phyloP scores from a whole-genome alignment of 1,140 invertebrate genomes.

The Drosophila dunni region DNA sequence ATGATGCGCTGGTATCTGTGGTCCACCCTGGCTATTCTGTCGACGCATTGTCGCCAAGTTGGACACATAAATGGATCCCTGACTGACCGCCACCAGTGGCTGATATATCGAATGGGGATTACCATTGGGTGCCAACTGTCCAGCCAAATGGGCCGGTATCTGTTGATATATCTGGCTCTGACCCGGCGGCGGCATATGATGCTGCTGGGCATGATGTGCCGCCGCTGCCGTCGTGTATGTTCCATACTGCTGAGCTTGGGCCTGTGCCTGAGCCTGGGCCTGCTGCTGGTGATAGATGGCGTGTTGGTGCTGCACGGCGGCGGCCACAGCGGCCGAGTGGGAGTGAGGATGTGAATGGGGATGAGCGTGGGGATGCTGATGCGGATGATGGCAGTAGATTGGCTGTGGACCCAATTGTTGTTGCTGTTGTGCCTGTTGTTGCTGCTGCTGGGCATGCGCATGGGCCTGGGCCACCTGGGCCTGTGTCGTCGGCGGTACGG shows the following conservation, averaged over 20 bases:
- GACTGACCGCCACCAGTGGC: conserved; percentile 78
- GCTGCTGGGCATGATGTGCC: conserved; percentile 74
- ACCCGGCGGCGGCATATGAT: conserved; percentile 69
- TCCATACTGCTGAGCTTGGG: conserved; percentile 70
- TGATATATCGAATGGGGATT: conserved; percentile 84
- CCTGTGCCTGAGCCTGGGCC: conserved; percentile 50
- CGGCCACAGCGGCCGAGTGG: conserved; percentile 78
- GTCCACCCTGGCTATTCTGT: conserved; percentile 76
- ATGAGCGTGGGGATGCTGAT: conserved; percentile 77
- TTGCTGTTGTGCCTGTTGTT: conserved; percentile 72
- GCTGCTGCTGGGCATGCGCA: conserved; percentile 55
- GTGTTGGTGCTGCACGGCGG: conserved; percentile 80
- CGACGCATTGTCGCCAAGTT: conserved; percentile 82
- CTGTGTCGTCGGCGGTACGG: conserved; percentile 67
- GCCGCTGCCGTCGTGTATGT: conserved; percentile 75
- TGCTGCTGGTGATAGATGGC: conserved; percentile 84
- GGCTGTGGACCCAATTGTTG: conserved; percentile 83
- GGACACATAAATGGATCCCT: conserved; percentile 80
- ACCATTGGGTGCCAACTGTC: conserved; percentile 67
- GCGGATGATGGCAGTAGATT: conserved; percentile 83
- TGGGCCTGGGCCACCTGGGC: conserved; percentile 57
- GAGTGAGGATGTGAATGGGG: conserved; percentile 83
- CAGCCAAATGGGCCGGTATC: conserved; percentile 76
- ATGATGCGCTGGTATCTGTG: conserved; percentile 74
- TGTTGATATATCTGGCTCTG: conserved; percentile 83